Evolutionary conservation across 2,888 invertebrate species (phyloP), one percentile per base, ranked within the genome.

Genomic region (Cheilosia soror): DNA sequence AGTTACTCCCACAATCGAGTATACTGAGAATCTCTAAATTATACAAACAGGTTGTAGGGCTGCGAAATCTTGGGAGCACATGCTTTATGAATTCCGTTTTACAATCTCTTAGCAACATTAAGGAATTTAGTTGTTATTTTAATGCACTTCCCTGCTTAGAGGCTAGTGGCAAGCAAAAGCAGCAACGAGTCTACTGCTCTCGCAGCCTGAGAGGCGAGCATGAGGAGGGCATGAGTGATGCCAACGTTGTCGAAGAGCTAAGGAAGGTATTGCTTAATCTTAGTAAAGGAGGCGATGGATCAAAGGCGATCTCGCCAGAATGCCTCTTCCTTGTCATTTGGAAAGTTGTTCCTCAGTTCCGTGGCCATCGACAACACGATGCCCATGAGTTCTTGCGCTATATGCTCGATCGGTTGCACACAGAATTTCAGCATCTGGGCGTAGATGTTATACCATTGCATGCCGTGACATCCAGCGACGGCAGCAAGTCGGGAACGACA

Each of bases 41-140:
- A 4, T 42, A 7, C 3, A 5, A 37, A 20, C 57, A 94, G 90
- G 88, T 95, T 78, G 95, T 95, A 88, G 96, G 96, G 44, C 93
- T 96, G 90, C 94, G 96, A 89, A 97, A 96, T 93, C 93, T 96
- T 90, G 96, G 96, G 88, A 97, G 96, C 91, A 97, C 96, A 65
- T 97, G 96, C 92, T 97, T 96, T 90, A 96, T 97, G 96, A 96
- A 96, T 92, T 96, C 96, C 25, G 96, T 96, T 79, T 93, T 97
- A 80, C 97, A 97, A 91, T 96, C 96, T 88, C 93, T 97, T 92
- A 96, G 96, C 90, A 96, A 96, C 92, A 96, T 96, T 90, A 95
- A 96, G 91, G 96, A 96, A 90, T 97, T 97, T 91, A 96, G 96
- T 92, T 95, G 95, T 89, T 97, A 96, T 91, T 95, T 97, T 89